Base-by-base conservation (phyloP, 2,113 vertebrate species). In the Oxyruncus cristatus region DNA sequence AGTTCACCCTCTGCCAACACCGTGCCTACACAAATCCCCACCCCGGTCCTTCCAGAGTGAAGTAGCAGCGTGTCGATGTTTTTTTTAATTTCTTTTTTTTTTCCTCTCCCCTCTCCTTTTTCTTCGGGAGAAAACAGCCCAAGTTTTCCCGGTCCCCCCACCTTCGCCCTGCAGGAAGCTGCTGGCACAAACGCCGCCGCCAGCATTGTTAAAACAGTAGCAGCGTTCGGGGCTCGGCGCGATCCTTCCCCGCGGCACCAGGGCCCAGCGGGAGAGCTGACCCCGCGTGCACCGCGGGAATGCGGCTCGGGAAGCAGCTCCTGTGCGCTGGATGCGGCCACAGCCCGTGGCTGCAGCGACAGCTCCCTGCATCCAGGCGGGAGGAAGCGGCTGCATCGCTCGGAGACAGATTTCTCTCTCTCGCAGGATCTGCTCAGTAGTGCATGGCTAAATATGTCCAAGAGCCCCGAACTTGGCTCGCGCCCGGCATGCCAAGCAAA, bases 361-460 rank as follows among this genome's bases (percentile, higher is more conserved):
- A 26, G 71, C 85, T 85, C 56, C 3, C 42, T 1, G 44, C 73
- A 27, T 14, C 66, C 89, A 3, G n/a, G 89, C 26, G 1, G 70
- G 5, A 67, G 76, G 49, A 71, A 71, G 12, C 4, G 85, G 74
- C 87, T 53, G 95, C 63, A 4, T 35, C 5, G 79, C 95, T 86
- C 7, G 11, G 0, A 94, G 85, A 93, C 71, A 85, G 14, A 59
- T 85, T 94, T 96, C 95, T 84, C 63, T 84, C 63, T 88, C 67
- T 28, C 17, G 59, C 85, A 30, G 90, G 85, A 42, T 88, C 95
- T 94, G 93, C 67, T 93, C 22, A 86, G 79, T 74, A 80, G 95
- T 30, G 92, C 90, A 86, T 97, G 75, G 59, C 90, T 96, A 94
- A 97, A 96, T 96, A 97, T 91, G 94, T 94, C 93, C 89, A 96